Evolutionary conservation across 2,113 vertebrate genomes (phyloP).

Genomic region (Nesogale talazaci): DNA sequence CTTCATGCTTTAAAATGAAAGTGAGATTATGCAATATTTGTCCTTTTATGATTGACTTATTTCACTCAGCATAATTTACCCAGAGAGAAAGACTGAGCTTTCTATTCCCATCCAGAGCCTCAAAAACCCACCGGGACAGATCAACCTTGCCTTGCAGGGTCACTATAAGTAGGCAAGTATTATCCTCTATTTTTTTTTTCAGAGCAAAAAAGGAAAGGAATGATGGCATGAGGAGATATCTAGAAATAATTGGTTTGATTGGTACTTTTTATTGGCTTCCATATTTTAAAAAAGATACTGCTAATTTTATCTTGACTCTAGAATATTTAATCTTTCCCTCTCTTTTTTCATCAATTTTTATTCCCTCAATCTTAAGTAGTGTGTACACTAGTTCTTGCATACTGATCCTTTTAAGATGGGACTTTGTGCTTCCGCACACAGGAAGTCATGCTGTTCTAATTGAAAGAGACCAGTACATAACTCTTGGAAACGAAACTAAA

Average conservation of each 20-base stretch:
- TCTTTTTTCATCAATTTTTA: neutral
- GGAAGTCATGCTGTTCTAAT: neutral
- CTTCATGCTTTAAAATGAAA: too few relatives aligned
- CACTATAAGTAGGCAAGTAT: too few relatives aligned
- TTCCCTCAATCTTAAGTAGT: neutral
- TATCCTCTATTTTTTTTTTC: too few relatives aligned
- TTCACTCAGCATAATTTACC: too few relatives aligned
- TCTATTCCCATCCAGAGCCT: too few relatives aligned
- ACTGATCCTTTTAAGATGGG: neutral
- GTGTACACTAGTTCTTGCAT: neutral
- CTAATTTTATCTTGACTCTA: neutral
- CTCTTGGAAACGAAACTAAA: neutral
- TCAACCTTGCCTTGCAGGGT: too few relatives aligned
- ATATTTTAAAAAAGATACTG: neutral
- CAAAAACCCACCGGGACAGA: too few relatives aligned
- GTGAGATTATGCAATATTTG: too few relatives aligned
- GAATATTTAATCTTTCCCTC: neutral
- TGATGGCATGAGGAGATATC: neutral
- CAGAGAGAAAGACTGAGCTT: too few relatives aligned
- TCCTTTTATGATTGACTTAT: too few relatives aligned
- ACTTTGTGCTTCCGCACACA: neutral
- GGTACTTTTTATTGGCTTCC: neutral
- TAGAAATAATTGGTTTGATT: too few relatives aligned
- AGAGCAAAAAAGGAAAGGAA: neutral
- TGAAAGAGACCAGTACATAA: neutral